phyloP scores from a whole-genome alignment of 2,797 vertebrate genomes.

The Gymnopithys bicolor region DNA sequence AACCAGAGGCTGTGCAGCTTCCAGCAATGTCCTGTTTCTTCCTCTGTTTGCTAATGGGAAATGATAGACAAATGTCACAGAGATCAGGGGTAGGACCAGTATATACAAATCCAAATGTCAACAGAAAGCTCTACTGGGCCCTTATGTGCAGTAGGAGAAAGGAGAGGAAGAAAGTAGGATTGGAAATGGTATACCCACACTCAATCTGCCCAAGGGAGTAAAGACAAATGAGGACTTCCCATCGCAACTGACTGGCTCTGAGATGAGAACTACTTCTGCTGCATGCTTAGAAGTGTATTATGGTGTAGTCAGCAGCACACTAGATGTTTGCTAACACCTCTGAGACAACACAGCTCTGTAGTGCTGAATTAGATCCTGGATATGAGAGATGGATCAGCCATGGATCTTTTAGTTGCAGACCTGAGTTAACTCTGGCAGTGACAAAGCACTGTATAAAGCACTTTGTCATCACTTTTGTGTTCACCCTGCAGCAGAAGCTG shows the following conservation, averaged over 20 bases:
- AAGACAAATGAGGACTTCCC: background rate
- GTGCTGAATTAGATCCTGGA: no score
- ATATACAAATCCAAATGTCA: background rate
- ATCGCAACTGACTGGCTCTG: background rate
- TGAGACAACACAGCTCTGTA: background rate
- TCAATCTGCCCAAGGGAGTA: background rate
- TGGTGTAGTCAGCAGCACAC: background rate
- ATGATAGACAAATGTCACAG: background rate
- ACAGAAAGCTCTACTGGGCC: background rate
- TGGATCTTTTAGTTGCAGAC: background rate
- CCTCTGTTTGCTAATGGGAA: background rate
- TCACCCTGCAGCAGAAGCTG: background rate
- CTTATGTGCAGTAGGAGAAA: background rate
- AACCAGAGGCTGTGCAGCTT: conserved; percentile 30
- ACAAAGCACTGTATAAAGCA: background rate
- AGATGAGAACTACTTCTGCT: background rate
- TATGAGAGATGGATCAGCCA: background rate
- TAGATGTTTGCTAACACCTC: background rate
- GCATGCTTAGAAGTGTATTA: background rate
- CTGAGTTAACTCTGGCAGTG: background rate
- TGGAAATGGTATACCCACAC: background rate
- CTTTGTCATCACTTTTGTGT: background rate
- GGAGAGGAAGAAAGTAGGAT: background rate
- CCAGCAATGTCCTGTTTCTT: background rate
- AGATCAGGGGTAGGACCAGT: background rate